A percentile compares a stretch with the other conserved stretches of the same genome.
These are phyloP conservation scores for Nezara viridula DNA, from an alignment of 2,888 invertebrate genomes.

Conservation along the genomic window DNA sequence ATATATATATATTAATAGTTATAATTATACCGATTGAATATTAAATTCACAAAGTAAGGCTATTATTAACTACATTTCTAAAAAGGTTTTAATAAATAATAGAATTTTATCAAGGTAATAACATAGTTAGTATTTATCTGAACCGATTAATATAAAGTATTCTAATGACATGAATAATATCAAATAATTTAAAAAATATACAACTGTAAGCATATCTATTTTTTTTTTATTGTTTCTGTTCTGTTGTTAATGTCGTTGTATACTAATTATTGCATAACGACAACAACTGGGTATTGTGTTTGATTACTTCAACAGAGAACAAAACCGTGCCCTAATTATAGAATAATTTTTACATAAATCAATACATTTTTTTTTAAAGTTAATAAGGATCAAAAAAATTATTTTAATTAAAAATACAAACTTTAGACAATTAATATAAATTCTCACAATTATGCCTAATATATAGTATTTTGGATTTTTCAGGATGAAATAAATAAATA, in stretches of 20 bases:
- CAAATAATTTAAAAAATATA: background rate
- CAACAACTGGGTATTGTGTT: constrained; percentile 20
- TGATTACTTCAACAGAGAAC: background rate
- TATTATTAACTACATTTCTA: too few relatives aligned
- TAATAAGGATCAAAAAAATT: too few relatives aligned
- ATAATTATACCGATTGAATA: too few relatives aligned
- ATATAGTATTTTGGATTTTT: too few relatives aligned
- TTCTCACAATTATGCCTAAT: too few relatives aligned
- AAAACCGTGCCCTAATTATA: background rate
- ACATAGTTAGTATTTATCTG: background rate
- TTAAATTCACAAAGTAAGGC: too few relatives aligned
- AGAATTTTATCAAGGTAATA: background rate
- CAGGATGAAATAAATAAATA: too few relatives aligned
- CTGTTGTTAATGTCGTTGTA: background rate
- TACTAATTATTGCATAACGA: background rate
- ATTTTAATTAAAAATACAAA: too few relatives aligned
- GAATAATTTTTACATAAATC: background rate
- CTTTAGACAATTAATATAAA: too few relatives aligned
- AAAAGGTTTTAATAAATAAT: background rate
- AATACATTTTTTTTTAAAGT: background rate
- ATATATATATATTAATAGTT: too few relatives aligned
- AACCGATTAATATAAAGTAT: too few relatives aligned
- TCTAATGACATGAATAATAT: too few relatives aligned
- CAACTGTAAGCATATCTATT: background rate
- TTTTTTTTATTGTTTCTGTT: background rate